These are phyloP conservation scores for Epinephelus coioides DNA, from an alignment of 2,797 vertebrate species.

Conservation along the genomic window DNA sequence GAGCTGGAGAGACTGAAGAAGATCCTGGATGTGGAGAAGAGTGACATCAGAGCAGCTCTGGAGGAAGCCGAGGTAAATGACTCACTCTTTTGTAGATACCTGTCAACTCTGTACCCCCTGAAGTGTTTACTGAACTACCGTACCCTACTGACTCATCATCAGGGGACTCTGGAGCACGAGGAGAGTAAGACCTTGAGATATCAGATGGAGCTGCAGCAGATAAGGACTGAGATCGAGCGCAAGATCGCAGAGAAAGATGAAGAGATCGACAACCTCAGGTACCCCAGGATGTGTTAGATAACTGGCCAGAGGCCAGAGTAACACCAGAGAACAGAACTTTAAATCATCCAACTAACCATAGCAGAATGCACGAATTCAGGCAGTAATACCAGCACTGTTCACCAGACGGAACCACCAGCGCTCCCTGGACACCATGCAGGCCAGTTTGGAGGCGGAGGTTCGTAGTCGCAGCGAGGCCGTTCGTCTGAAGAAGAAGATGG, in stretches of 20 bases:
- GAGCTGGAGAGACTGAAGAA: conserved; percentile 95
- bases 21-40: conserved; percentile 90
- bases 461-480: conserved; percentile 91
- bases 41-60: conserved; percentile 90
- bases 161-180: conserved; percentile 95
- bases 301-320: neutral
- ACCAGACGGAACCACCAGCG: conserved; percentile 91
- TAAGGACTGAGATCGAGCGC: conserved; percentile 90
- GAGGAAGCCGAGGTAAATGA: conserved; percentile 93
- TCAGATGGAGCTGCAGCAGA: conserved; percentile 93
- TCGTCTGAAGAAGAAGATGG: conserved; percentile 95
- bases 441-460: conserved; percentile 90
- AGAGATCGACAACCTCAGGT: conserved; percentile 90
- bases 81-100: neutral
- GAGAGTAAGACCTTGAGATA: conserved; percentile 92
- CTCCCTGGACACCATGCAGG: conserved; percentile 91
- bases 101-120: neutral
- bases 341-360: neutral
- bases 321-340: neutral
- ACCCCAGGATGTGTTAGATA: neutral
- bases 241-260: conserved; percentile 92
- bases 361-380: neutral
- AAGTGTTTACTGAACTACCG: neutral
- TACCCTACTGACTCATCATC: neutral
- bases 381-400: conserved; percentile 14